Evolutionary conservation across 2,888 invertebrate species (phyloP).

Genomic region (Lepidochrysops patricia): DNA sequence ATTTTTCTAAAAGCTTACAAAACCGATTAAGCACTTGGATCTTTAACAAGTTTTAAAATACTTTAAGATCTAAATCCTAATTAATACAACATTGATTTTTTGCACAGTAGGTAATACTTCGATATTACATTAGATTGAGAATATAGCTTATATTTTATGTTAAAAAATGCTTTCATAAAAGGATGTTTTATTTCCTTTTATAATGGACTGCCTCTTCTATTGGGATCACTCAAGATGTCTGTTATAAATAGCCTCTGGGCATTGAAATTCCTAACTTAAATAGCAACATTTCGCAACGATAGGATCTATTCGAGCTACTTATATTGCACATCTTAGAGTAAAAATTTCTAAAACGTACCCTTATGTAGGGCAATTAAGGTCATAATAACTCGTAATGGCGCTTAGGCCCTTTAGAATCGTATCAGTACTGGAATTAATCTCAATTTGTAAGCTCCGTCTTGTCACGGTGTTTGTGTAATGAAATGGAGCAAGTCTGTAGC

Average conservation of each 20-base stretch:
- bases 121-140: not conserved
- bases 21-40: too few relatives aligned
- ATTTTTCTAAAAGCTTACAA: too few relatives aligned
- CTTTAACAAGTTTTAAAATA: too few relatives aligned
- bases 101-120: too few relatives aligned
- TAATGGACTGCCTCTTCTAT: constrained; percentile 31
- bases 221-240: constrained; percentile 31
- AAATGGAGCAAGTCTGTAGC: constrained; percentile 65
- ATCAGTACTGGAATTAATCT: constrained; percentile 63
- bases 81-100: too few relatives aligned
- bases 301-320: constrained; percentile 10
- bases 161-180: too few relatives aligned
- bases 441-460: constrained; percentile 65
- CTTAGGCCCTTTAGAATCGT: constrained; percentile 16
- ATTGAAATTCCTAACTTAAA: constrained; percentile 45
- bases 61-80: too few relatives aligned
- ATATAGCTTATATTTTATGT: too few relatives aligned
- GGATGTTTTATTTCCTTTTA: constrained; percentile 21
- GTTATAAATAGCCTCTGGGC: constrained; percentile 48
- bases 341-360: not conserved
- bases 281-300: constrained; percentile 39
- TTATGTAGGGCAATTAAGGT: not conserved
- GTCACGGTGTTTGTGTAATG: constrained; percentile 71
- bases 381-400: constrained; percentile 9
- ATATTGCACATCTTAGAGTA: not conserved